phyloP scores from a whole-genome alignment of 2,888 invertebrate species.

The Saturnia japonica region DNA sequence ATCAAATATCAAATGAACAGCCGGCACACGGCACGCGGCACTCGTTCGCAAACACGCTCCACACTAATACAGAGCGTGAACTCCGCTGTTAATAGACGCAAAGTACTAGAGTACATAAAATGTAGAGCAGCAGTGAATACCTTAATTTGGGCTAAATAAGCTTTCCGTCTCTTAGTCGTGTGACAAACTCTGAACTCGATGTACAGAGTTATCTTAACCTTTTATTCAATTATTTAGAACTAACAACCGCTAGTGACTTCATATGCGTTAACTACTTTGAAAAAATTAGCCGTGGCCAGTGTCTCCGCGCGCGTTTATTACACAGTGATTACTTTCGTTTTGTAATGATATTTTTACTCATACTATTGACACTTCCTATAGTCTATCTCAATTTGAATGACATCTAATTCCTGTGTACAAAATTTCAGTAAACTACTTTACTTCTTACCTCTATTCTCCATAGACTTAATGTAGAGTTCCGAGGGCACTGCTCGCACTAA shows the following conservation, averaged over 20 bases:
- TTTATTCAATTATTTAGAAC: not conserved
- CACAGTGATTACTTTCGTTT: too few species aligned
- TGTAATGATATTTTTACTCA: too few species aligned
- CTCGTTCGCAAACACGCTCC: slow-evolving; percentile 27
- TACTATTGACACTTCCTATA: too few species aligned
- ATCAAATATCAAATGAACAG: slow-evolving; percentile 18
- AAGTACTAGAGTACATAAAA: slow-evolving; percentile 38
- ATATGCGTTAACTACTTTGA: not conserved
- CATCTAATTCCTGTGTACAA: too few species aligned
- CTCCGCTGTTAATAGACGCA: slow-evolving; percentile 27
- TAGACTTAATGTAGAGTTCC: too few species aligned
- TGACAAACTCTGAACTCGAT: slow-evolving; percentile 40
- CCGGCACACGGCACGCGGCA: slow-evolving; percentile 6
- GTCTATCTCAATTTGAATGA: too few species aligned
- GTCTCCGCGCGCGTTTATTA: too few species aligned
- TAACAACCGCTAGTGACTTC: not conserved
- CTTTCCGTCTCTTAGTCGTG: slow-evolving; percentile 31
- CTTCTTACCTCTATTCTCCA: too few species aligned
- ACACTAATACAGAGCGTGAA: slow-evolving; percentile 27
- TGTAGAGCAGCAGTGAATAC: slow-evolving; percentile 38
- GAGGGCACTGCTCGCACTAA: too few species aligned
- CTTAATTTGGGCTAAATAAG: slow-evolving; percentile 50
- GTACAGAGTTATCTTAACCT: slow-evolving; percentile 13
- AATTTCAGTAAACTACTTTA: too few species aligned
- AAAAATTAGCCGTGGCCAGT: not conserved